Evolutionary conservation across 2,797 vertebrate species (phyloP).

Genomic region (Ceyx erithaca): DNA sequence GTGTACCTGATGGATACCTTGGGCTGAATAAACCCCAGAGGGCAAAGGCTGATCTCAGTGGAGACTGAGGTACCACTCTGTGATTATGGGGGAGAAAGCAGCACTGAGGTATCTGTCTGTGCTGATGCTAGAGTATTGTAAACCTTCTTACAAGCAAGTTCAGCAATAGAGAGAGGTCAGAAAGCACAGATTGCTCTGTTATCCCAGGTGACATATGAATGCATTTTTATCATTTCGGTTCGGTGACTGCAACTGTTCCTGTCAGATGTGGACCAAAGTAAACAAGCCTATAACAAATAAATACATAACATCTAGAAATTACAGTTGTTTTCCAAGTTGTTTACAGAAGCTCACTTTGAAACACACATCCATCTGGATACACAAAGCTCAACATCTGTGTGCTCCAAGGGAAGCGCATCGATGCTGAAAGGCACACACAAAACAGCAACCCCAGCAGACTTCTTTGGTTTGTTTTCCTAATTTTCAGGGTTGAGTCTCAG

Average conservation of each 20-base stretch:
- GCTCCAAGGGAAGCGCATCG: fast-evolving
- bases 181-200: not conserved
- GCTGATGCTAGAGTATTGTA: not conserved
- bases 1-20: not conserved
- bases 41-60: not conserved
- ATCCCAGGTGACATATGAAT: not conserved
- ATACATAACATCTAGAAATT: not conserved
- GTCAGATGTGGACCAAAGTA: not conserved
- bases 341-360: not conserved
- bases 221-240: not conserved
- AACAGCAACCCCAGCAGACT: not conserved
- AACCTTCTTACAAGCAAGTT: not conserved
- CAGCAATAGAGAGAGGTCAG: not conserved
- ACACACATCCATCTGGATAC: not conserved
- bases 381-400: not conserved
- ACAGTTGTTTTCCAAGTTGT: not conserved
- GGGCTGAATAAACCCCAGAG: not conserved
- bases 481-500: not conserved
- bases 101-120: fast-evolving
- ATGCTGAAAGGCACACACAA: not conserved
- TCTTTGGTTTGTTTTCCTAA: not conserved
- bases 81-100: not conserved
- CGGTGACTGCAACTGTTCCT: not conserved
- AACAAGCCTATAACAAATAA: not conserved
- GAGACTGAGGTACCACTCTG: not conserved